Conservation (phyloP, 2,113 vertebrate genomes). For the Peromyscus leucopus region DNA sequence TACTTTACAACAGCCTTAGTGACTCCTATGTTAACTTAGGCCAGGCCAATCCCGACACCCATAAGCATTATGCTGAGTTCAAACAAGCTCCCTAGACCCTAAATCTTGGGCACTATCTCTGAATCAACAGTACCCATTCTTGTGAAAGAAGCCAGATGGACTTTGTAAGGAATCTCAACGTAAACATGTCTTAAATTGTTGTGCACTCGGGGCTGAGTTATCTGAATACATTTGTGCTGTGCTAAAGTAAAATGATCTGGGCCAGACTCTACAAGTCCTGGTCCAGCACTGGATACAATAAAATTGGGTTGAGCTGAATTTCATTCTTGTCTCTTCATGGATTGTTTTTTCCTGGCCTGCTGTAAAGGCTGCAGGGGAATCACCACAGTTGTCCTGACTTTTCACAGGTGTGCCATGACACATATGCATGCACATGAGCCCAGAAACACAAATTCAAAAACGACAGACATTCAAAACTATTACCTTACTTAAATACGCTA, state of each 20-base stretch:
- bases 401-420: no score
- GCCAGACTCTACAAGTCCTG: background rate
- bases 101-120: background rate
- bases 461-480: background rate
- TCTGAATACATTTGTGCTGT: background rate
- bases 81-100: background rate
- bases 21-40: background rate
- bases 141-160: background rate
- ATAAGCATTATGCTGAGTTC: background rate
- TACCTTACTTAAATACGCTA: constrained; percentile 10
- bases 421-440: background rate
- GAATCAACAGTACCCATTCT: background rate
- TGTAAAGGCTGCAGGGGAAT: background rate
- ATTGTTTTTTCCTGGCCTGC: background rate
- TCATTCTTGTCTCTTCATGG: background rate
- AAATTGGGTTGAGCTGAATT: background rate
- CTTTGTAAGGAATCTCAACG: background rate
- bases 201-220: background rate
- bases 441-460: background rate
- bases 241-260: background rate
- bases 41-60: background rate
- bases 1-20: background rate
- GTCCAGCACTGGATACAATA: background rate
- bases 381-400: background rate
- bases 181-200: background rate